A percentile compares a stretch with the other conserved stretches of the same genome.
Conservation (phyloP, 2,113 vertebrate species). For the Talpa occidentalis region DNA sequence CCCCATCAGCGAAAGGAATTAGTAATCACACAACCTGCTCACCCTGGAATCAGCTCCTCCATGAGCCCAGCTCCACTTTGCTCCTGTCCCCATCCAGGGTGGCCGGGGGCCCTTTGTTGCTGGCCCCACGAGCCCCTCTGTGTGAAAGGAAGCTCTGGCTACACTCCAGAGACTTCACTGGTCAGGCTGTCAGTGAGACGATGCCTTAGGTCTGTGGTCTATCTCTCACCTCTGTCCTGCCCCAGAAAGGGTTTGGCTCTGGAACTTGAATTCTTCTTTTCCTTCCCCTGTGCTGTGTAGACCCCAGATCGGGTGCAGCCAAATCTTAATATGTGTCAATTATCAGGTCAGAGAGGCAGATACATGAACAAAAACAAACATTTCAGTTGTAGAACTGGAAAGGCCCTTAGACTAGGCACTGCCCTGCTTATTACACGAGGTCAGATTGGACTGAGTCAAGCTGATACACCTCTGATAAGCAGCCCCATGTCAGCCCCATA, state of each 20-base stretch:
- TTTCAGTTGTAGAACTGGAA: not conserved
- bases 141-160: not conserved
- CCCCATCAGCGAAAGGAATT: not conserved
- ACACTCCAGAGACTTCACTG: not conserved
- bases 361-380: not conserved
- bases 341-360: not conserved
- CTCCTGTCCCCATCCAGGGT: not conserved
- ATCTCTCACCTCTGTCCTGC: fast-evolving
- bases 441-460: not conserved
- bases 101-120: not conserved
- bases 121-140: not conserved
- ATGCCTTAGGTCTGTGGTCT: fast-evolving
- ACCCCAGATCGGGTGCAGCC: not conserved
- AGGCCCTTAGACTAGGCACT: not conserved
- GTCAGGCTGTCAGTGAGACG: not conserved
- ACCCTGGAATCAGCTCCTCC: not conserved
- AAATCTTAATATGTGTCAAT: not conserved
- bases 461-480: not conserved
- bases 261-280: not conserved
- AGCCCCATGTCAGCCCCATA: not conserved
- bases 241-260: not conserved
- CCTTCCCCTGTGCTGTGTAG: not conserved
- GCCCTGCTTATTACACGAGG: not conserved
- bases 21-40: too few relatives aligned
- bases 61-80: not conserved